Evolutionary conservation across 2,797 vertebrate genomes (phyloP), one percentile per base, ranked within the genome.

Genomic region (Hylomyscus alleni): DNA sequence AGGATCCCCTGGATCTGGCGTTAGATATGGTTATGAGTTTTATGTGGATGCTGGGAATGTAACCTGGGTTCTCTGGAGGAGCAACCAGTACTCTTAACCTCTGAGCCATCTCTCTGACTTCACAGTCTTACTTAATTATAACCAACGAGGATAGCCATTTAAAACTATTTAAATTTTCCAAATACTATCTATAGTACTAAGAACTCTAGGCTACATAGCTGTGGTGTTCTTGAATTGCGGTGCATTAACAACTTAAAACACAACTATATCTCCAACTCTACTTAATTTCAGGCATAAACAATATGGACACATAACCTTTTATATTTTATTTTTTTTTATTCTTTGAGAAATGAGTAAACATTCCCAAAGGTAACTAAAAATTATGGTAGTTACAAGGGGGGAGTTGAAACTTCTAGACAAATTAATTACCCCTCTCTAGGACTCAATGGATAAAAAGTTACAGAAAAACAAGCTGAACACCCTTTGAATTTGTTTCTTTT

Each of bases 121-220:
- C 24, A 73, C 37, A 47, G 13, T 47, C 56, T 94, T 97, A 92
- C 34, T 92, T 97, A 94, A 69, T 76, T 31, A 87, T 47, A 94
- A 94, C 86, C 83, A 90, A 52, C 34, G 14, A 37, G 14, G 54
- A 52, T 5, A 75, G 50, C 2, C 76, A 80, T 69, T 75, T 75
- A 90, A 95, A 89, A 60, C 9, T 34, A 72, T 56, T 91, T 58
- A 91, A 26, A 1, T 37, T 91, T 91, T 93, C 62, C 10, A 54
- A 84, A 15, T 81, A 83, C 58, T 90, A 77, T 58, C 75, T 91
- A 82, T 65, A 31, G 44, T 44, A 40, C 37, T 78, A 84, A 89
- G 40, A 92, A 91, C 50, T 52, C 52, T 76, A 92, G 13, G 50
- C 19, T 72, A 26, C 58, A 90, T 52, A 29, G 20, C 4, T 52